Evolutionary conservation across 92 coral and sea anemone genomes (phyloP).

Genomic region (Scolanthus callimorphus): DNA sequence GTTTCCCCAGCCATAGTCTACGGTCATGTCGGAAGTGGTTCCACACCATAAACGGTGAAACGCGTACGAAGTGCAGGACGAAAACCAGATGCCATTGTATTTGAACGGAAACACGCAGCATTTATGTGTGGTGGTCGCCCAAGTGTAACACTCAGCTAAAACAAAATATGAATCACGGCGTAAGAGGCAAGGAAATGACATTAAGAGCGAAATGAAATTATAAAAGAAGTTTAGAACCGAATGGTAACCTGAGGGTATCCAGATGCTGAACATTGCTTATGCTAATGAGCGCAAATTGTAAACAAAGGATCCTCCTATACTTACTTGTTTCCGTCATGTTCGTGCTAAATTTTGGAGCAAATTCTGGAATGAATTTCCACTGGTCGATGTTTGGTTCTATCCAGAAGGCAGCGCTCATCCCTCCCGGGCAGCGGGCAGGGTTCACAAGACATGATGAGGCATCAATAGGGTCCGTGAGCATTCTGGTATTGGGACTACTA

Average conservation of each 20-base stretch:
- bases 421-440: constrained; percentile 30
- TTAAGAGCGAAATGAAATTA: too few species aligned
- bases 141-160: constrained; percentile 18
- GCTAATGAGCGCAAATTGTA: too few species aligned
- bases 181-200: too few species aligned
- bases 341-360: too few species aligned
- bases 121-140: constrained; percentile 12
- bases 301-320: too few species aligned
- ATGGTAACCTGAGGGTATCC: too few species aligned
- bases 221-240: too few species aligned
- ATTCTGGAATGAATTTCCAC: too few species aligned
- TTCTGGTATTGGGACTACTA: neutral
- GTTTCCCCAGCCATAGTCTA: constrained; percentile 5
- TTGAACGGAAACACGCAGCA: constrained; percentile 32
- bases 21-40: neutral
- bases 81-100: constrained; percentile 4
- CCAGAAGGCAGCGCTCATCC: constrained; percentile 18
- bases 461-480: neutral
- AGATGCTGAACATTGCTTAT: too few species aligned
- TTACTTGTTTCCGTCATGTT: too few species aligned
- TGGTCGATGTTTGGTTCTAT: too few species aligned
- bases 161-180: too few species aligned
- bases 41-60: constrained; percentile 25
- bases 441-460: constrained; percentile 4
- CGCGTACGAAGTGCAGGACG: constrained; percentile 3